phyloP scores from a whole-genome alignment of 2,797 vertebrate genomes.

The Diplodus sargus region DNA sequence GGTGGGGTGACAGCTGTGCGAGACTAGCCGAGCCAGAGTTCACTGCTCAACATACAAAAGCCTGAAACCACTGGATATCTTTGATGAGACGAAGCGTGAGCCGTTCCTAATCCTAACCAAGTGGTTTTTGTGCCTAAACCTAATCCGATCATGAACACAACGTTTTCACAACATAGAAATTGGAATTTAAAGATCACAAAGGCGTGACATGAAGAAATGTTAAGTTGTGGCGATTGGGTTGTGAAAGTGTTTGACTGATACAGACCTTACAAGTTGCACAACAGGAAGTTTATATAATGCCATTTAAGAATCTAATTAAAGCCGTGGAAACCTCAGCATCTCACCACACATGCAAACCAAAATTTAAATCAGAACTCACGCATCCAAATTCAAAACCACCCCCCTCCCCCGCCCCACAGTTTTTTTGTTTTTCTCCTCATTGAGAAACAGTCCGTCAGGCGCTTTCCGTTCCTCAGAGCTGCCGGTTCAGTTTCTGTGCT shows the following conservation, averaged over 20 bases:
- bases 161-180: too few relatives aligned
- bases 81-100: too few relatives aligned
- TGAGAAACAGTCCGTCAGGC: constrained; percentile 26
- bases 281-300: constrained; percentile 5
- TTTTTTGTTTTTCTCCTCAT: constrained; percentile 11
- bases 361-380: constrained; percentile 16
- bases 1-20: too few relatives aligned
- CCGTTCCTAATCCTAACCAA: too few relatives aligned
- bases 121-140: too few relatives aligned
- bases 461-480: constrained; percentile 79
- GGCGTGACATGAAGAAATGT: too few relatives aligned
- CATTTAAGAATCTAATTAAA: constrained; percentile 31
- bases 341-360: constrained; percentile 10
- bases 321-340: constrained; percentile 17
- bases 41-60: too few relatives aligned
- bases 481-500: constrained; percentile 86
- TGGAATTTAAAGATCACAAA: too few relatives aligned
- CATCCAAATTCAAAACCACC: constrained; percentile 39
- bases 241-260: background rate
- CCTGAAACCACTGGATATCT: too few relatives aligned
- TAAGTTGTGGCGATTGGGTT: too few relatives aligned
- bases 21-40: too few relatives aligned
- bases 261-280: constrained; percentile 20
- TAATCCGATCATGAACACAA: too few relatives aligned
- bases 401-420: constrained; percentile 5